Evolutionary conservation across 2,888 invertebrate species (phyloP).

Genomic region (Plagodis dolabraria): DNA sequence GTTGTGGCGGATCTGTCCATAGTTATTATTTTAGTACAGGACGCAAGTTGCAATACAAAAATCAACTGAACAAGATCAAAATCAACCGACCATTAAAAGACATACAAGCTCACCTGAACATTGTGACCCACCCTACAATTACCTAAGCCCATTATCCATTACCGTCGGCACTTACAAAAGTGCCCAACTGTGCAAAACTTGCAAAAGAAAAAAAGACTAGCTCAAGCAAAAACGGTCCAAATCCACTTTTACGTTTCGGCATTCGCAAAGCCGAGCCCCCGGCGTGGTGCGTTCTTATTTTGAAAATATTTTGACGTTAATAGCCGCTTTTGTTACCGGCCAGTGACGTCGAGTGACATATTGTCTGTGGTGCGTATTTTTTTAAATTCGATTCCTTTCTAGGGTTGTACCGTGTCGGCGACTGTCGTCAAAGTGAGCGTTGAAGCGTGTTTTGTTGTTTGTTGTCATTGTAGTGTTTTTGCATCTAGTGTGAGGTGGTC

Average conservation of each 20-base stretch:
- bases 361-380: constrained; percentile 48
- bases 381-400: constrained; percentile 16
- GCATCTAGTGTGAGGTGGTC: constrained; percentile 31
- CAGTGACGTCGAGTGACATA: constrained; percentile 62
- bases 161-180: constrained; percentile 37
- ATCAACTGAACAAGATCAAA: constrained; percentile 10
- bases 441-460: constrained; percentile 34
- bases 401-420: constrained; percentile 22
- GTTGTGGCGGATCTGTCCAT: too few relatives aligned
- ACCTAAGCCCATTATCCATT: constrained; percentile 29
- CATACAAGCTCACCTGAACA: constrained; percentile 7
- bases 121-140: constrained; percentile 29
- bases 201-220: constrained; percentile 29
- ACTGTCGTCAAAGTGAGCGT: constrained; percentile 30
- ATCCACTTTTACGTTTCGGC: constrained; percentile 53
- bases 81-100: constrained; percentile 18
- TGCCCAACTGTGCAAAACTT: constrained; percentile 31
- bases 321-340: constrained; percentile 64
- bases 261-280: constrained; percentile 64
- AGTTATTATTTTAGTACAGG: neutral
- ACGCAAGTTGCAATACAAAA: neutral
- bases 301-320: constrained; percentile 84
- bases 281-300: constrained; percentile 72
- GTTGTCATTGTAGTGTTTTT: constrained; percentile 29
- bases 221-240: constrained; percentile 21